Base-by-base conservation (phyloP, 2,888 invertebrate genomes). In the Diadegma fenestrale region DNA sequence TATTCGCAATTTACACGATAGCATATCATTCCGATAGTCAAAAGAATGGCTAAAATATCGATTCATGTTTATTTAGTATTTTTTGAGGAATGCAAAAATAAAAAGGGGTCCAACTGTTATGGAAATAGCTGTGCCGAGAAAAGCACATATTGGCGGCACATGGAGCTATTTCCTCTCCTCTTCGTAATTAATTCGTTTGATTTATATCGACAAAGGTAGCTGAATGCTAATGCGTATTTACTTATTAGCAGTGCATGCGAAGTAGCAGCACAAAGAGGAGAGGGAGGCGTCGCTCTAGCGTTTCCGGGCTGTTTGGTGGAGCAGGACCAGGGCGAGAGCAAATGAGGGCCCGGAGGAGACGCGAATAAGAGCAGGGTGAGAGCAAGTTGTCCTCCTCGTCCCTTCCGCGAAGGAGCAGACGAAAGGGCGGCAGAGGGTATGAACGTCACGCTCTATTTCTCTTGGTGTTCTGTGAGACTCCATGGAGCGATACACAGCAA, bases 211-310 rank as follows among this genome's bases (percentile, higher is more conserved):
- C 89, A 90, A 91, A 92, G 89, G 89, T 89, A 88, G 86, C 87
- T 87, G 92, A 90, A 92, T 92, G 92, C 91, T 92, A 92, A 92
- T 92, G 90, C 89, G 87, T 92, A 91, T 92, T 92, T 91, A 92
- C 92, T 92, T 92, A 90, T 91, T 90, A 92, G 89, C 89, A 88
- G 88, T 88, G 91, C 88, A 89, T 88, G 86, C 87, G 88, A 87
- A 85, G 86, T 85, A 82, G 86, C 26, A 58, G 58, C 8, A 58
- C 58, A 58, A 26, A 26, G 58, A 14, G 12, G 51, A 14, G 43
- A 19, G 82, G 77, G 14, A 26, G 19, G 22, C 14, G 48, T 63
- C 76, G 45, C 64, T 51, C 89, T 78, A 43, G 63, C 82, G 68
- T 76, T 69, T 77, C 66, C 64, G 63, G 77, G 78, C 69, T 77